phyloP scores from a whole-genome alignment of 2,888 invertebrate genomes.

The Drosophila antonietae region DNA sequence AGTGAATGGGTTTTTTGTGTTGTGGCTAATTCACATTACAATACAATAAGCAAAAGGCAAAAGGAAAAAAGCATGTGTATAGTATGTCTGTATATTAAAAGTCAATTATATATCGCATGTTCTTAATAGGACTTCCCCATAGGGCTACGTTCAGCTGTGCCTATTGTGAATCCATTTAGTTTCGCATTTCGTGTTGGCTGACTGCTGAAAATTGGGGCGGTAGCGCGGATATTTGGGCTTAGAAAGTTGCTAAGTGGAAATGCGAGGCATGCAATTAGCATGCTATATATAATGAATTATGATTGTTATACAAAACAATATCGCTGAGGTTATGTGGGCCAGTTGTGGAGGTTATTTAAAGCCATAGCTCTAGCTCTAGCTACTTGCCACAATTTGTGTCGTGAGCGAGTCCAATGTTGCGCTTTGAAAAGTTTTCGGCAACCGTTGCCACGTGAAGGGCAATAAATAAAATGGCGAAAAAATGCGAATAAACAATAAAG shows the following conservation, averaged over 20 bases:
- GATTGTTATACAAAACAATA: constrained; percentile 55
- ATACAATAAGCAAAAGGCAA: neutral
- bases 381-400: constrained; percentile 51
- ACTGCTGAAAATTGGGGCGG: constrained; percentile 10
- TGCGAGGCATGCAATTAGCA: constrained; percentile 63
- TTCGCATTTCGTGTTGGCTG: constrained; percentile 49
- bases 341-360: neutral
- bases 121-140: constrained; percentile 30
- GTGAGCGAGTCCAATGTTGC: constrained; percentile 59
- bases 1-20: constrained; percentile 27
- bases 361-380: neutral
- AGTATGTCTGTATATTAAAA: constrained; percentile 55
- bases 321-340: constrained; percentile 25
- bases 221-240: neutral
- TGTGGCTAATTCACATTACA: constrained; percentile 51
- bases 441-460: constrained; percentile 70
- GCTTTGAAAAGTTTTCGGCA: constrained; percentile 45
- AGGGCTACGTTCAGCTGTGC: constrained; percentile 4
- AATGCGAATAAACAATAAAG: constrained; percentile 78
- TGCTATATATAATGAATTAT: constrained; percentile 72
- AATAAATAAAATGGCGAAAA: constrained; percentile 75
- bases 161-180: constrained; percentile 71
- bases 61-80: constrained; percentile 1
- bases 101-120: constrained; percentile 76
- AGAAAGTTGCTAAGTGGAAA: constrained; percentile 62